Percentiles rank a stretch among this genome's conserved stretches.
Conservation (phyloP, 2,797 vertebrate species). For the Schizopygopsis pylzovi region DNA sequence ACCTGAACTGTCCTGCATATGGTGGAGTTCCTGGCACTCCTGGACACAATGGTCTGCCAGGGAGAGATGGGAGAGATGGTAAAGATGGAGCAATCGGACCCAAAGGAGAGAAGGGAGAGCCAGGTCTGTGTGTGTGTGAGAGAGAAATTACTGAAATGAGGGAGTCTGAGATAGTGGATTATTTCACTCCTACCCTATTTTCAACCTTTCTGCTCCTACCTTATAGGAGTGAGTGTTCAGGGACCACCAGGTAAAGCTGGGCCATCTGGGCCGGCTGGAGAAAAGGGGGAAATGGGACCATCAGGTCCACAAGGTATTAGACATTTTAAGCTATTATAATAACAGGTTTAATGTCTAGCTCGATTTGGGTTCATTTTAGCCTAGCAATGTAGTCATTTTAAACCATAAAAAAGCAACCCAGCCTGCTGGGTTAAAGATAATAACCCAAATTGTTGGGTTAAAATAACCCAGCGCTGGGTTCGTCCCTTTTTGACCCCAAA, state of each 20-base stretch:
- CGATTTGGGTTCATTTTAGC: too few relatives aligned
- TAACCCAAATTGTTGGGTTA: neutral
- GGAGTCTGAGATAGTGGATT: neutral
- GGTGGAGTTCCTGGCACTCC: conserved; percentile 51
- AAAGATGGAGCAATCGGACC: conserved; percentile 41
- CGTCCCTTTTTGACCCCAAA: too few relatives aligned
- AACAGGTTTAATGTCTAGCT: too few relatives aligned
- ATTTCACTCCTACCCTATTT: neutral
- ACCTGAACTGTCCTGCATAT: conserved; percentile 21
- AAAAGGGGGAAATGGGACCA: conserved; percentile 30
- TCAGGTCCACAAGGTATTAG: conserved; percentile 5
- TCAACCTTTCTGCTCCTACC: too few relatives aligned
- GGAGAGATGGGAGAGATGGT: conserved; percentile 41
- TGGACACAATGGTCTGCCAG: conserved; percentile 53
- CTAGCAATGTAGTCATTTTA: too few relatives aligned
- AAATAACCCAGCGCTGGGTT: too few relatives aligned
- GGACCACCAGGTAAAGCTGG: conserved; percentile 53
- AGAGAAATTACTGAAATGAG: neutral
- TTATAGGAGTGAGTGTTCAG: conserved; percentile 25
- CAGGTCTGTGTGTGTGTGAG: conserved; percentile 24
- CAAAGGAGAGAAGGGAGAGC: conserved; percentile 56
- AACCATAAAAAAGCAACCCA: too few relatives aligned
- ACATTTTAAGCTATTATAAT: neutral
- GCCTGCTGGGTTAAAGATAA: too few relatives aligned
- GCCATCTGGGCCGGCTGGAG: conserved; percentile 36